phyloP scores from a whole-genome alignment of 2,888 invertebrate genomes.

The Aphodius sticticus region DNA sequence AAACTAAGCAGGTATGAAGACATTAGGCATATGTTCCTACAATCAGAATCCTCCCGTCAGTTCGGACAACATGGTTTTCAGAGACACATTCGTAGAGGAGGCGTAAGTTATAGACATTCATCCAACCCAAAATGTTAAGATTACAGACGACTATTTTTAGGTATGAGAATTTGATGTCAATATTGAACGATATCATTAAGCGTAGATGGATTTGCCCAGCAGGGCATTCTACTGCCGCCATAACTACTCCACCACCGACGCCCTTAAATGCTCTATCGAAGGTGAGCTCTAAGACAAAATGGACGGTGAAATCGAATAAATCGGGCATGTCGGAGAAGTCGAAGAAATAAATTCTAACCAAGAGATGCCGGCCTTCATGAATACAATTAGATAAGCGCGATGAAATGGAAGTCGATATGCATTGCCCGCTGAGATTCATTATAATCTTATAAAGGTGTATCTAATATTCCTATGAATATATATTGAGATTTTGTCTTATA shows the following conservation, averaged over 20 bases:
- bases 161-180: conserved; percentile 39
- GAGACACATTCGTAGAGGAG: conserved; percentile 54
- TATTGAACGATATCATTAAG: conserved; percentile 42
- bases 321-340: conserved; percentile 6
- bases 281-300: conserved; percentile 6
- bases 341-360: neutral
- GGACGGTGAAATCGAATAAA: conserved; percentile 10
- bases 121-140: neutral
- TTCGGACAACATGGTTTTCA: conserved; percentile 49
- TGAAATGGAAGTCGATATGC: neutral
- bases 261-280: conserved; percentile 11
- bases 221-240: conserved; percentile 18
- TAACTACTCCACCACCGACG: conserved; percentile 36
- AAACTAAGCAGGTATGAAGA: conserved; percentile 51
- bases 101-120: conserved; percentile 46
- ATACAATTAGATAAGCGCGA: neutral
- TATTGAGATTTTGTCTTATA: conserved; percentile 24
- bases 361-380: neutral
- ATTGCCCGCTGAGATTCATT: conserved; percentile 22
- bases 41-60: conserved; percentile 49
- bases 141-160: conserved; percentile 28
- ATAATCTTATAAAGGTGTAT: conserved; percentile 25
- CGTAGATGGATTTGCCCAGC: conserved; percentile 32
- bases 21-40: conserved; percentile 54
- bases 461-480: conserved; percentile 25